Conservation (phyloP, 2,888 invertebrate genomes). For the Linyphia triangularis region DNA sequence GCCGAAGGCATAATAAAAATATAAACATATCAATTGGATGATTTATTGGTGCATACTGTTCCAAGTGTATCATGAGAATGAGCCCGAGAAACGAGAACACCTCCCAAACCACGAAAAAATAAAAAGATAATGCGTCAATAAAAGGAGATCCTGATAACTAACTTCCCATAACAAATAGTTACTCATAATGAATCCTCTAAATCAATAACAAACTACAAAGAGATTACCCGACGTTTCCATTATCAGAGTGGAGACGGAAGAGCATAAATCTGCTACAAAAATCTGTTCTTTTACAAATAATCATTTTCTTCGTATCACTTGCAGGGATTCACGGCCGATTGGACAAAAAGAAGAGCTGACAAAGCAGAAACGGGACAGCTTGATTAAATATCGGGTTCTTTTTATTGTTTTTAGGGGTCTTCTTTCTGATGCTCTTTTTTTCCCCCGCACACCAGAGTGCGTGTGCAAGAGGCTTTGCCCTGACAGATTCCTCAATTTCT, state of each 20-base stretch:
- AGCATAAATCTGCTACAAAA: slow-evolving; percentile 47
- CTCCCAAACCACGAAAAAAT: background rate
- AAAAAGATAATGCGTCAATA: background rate
- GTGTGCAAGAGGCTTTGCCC: background rate
- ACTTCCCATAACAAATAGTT: slow-evolving; percentile 19
- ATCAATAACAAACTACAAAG: slow-evolving; percentile 36
- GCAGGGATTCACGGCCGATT: slow-evolving; percentile 39
- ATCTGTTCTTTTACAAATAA: slow-evolving; percentile 66
- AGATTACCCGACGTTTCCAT: slow-evolving; percentile 35
- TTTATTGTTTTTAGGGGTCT: slow-evolving; percentile 8
- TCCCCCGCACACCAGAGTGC: background rate
- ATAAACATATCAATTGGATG: too few relatives aligned
- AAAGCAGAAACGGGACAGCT: slow-evolving; percentile 57
- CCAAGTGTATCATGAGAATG: too few relatives aligned
- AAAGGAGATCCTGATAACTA: background rate
- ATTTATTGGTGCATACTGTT: background rate
- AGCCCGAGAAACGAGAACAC: too few relatives aligned
- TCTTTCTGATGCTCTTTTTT: slow-evolving; percentile 19
- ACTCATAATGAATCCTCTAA: slow-evolving; percentile 23
- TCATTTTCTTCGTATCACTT: slow-evolving; percentile 66
- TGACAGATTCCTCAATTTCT: slow-evolving; percentile 6
- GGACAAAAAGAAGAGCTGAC: slow-evolving; percentile 51
- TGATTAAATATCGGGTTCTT: slow-evolving; percentile 59
- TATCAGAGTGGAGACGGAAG: slow-evolving; percentile 11
- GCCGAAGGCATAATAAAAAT: too few relatives aligned